Conservation (phyloP, 1,140 invertebrate species). For the Lepidurus couesii region DNA sequence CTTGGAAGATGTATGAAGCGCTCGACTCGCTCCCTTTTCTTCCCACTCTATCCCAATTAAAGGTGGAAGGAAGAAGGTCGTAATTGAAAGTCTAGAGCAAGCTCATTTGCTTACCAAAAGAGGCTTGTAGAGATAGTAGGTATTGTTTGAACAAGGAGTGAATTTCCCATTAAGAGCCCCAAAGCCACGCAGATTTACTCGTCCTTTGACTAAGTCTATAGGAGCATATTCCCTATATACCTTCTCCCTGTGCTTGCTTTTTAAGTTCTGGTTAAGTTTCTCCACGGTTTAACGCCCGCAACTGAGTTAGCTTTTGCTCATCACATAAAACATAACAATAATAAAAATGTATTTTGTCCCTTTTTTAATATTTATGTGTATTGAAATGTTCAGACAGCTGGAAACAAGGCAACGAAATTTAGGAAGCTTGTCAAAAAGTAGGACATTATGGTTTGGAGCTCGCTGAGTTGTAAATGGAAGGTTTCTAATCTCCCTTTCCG, state of each 20-base stretch:
- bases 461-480: no score
- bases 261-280: background rate
- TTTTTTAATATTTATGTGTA: no score
- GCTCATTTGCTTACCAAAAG: slow-evolving; percentile 11
- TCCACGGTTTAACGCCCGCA: background rate
- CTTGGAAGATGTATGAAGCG: background rate
- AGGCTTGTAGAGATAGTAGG: background rate
- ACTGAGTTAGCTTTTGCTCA: no score
- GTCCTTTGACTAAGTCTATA: background rate
- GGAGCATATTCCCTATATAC: background rate
- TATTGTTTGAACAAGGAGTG: background rate
- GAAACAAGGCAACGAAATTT: no score
- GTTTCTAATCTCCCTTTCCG: no score
- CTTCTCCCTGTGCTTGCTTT: background rate
- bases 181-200: background rate
- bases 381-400: no score
- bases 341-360: no score
- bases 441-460: no score
- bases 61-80: slow-evolving; percentile 13
- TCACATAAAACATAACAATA: no score
- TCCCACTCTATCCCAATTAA: background rate
- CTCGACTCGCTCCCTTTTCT: background rate
- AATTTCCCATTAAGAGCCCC: slow-evolving; percentile 5
- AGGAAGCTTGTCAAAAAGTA: no score
- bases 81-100: background rate